Evolutionary conservation across 2,888 invertebrate species (phyloP).

Genomic region (Pachycephus smyrnensis): DNA sequence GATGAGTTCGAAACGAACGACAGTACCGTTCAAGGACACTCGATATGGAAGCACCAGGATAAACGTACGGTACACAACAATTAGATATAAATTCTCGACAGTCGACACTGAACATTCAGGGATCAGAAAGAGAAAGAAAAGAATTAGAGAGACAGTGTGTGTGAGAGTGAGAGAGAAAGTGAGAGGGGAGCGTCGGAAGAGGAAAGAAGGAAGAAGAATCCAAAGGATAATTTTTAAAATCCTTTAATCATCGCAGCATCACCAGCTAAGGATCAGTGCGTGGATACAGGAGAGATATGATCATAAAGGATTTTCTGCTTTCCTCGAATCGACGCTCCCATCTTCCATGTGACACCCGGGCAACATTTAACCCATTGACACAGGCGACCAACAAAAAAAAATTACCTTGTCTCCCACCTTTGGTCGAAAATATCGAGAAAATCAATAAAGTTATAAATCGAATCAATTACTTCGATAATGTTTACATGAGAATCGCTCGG

Average conservation of each 20-base stretch:
- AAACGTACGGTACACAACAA: conserved; percentile 44
- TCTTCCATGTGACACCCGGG: background rate
- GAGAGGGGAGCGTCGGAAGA: conserved; percentile 32
- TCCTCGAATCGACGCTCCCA: conserved; percentile 2
- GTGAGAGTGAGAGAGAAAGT: background rate
- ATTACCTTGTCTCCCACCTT: too few species aligned
- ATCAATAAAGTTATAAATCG: background rate
- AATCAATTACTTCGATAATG: too few species aligned
- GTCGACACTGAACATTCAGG: conserved; percentile 55
- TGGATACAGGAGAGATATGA: too few species aligned
- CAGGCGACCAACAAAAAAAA: too few species aligned
- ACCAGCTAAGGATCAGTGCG: too few species aligned
- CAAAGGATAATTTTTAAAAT: too few species aligned
- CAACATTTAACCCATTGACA: background rate
- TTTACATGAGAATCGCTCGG: too few species aligned
- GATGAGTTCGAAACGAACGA: too few species aligned
- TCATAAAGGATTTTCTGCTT: background rate
- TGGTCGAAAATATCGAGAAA: background rate
- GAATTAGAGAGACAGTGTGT: too few species aligned
- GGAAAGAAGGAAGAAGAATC: background rate
- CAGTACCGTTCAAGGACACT: background rate
- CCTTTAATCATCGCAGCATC: too few species aligned
- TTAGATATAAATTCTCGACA: conserved; percentile 46
- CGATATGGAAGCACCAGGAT: conserved; percentile 13
- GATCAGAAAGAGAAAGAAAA: conserved; percentile 27